Evolutionary conservation across 2,888 invertebrate species (phyloP).

Genomic region (Crossocerus cetratus): DNA sequence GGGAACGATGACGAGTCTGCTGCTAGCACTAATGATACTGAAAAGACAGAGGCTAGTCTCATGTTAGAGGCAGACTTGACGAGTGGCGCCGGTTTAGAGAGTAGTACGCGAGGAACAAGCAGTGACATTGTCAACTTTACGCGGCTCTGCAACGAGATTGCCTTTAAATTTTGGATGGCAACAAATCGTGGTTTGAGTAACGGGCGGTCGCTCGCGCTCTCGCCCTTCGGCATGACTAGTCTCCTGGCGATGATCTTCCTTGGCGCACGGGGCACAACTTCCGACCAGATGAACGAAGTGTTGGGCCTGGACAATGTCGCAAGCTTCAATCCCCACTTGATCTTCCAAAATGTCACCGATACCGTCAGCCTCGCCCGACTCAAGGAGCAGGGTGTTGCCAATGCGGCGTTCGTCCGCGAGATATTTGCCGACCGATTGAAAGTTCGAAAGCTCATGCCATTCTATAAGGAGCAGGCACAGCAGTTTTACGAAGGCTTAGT

Average conservation of each 20-base stretch:
- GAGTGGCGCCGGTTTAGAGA: slow-evolving; percentile 83
- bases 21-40: too few species aligned
- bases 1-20: not conserved
- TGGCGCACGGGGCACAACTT: slow-evolving; percentile 91
- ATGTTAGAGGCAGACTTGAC: slow-evolving; percentile 73
- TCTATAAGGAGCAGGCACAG: slow-evolving; percentile 92
- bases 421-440: slow-evolving; percentile 89
- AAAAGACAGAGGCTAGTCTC: too few species aligned
- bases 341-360: slow-evolving; percentile 91
- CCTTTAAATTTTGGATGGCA: slow-evolving; percentile 90
- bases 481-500: slow-evolving; percentile 93
- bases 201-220: slow-evolving; percentile 87
- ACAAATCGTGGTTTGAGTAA: slow-evolving; percentile 83
- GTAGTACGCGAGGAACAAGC: slow-evolving; percentile 84
- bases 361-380: slow-evolving; percentile 82
- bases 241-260: slow-evolving; percentile 94
- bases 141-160: slow-evolving; percentile 89
- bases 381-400: slow-evolving; percentile 84
- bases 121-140: slow-evolving; percentile 88
- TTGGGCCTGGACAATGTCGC: slow-evolving; percentile 91
- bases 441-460: slow-evolving; percentile 86
- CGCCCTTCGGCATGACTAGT: slow-evolving; percentile 91
- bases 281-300: slow-evolving; percentile 93
- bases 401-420: slow-evolving; percentile 89
- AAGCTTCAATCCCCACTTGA: slow-evolving; percentile 92